phyloP scores from a whole-genome alignment of 1,140 invertebrate species.

The Thaumatotibia leucotreta region DNA sequence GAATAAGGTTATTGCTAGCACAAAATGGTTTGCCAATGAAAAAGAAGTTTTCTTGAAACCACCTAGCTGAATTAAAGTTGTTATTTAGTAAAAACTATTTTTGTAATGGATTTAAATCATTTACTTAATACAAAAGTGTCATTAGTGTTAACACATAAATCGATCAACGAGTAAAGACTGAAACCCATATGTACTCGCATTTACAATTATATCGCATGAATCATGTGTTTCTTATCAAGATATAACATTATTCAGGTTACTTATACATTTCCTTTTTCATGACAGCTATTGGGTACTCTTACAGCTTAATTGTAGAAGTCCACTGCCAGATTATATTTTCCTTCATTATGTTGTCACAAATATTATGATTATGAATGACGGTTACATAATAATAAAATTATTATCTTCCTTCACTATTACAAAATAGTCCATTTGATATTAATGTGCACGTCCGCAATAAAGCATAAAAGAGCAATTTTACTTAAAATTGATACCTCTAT shows the following conservation, averaged over 20 bases:
- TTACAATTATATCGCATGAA: not conserved
- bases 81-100: no score
- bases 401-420: no score
- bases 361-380: no score
- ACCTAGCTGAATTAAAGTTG: conserved; percentile 29
- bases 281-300: no score
- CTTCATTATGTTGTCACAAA: no score
- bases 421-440: no score
- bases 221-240: not conserved
- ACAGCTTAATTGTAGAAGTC: no score
- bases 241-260: not conserved
- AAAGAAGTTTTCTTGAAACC: conserved; percentile 53
- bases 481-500: not conserved
- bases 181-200: not conserved
- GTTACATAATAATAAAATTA: no score
- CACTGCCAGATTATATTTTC: no score
- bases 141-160: not conserved
- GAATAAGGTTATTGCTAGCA: conserved; percentile 38
- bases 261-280: no score
- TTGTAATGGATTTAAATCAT: not conserved
- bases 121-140: not conserved
- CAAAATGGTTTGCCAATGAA: conserved; percentile 53
- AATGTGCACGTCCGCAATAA: no score
- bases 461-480: no score
- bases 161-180: conserved; percentile 1